Percentiles rank a stretch among this genome's conserved stretches.
Evolutionary conservation across 2,113 vertebrate genomes (phyloP).

Genomic region (Dolichallabes microphthalmus): DNA sequence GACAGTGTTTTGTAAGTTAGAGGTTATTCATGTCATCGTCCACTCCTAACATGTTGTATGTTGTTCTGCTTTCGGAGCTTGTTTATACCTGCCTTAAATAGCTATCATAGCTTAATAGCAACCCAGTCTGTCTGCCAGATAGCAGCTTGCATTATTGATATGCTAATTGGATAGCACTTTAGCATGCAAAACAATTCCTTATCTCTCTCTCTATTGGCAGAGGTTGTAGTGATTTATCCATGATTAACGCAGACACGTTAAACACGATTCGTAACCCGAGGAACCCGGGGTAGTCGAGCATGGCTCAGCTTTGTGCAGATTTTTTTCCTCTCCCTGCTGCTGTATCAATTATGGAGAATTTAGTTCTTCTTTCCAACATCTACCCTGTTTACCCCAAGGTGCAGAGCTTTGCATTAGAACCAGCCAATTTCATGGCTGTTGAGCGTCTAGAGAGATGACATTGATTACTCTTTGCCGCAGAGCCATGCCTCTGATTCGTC

Average conservation of each 20-base stretch:
- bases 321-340: no score
- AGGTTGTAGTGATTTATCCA: conserved; percentile 12
- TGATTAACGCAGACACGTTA: background rate
- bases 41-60: background rate
- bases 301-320: background rate
- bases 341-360: conserved; percentile 11
- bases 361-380: conserved; percentile 11
- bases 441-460: conserved; percentile 46
- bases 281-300: background rate
- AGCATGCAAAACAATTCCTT: conserved; percentile 4
- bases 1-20: background rate
- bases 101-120: background rate
- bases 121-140: background rate
- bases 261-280: background rate
- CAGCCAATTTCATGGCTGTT: conserved; percentile 60
- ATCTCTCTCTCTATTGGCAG: conserved; percentile 7
- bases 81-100: background rate
- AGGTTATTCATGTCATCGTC: background rate
- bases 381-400: conserved; percentile 28
- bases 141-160: conserved; percentile 3
- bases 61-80: background rate
- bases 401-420: conserved; percentile 32
- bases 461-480: conserved; percentile 57
- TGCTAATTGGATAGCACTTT: background rate
- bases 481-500: conserved; percentile 35